A percentile compares a stretch with the other conserved stretches of the same genome.
phyloP scores from a whole-genome alignment of 2,888 invertebrate species.

The Priapulus caudatus region DNA sequence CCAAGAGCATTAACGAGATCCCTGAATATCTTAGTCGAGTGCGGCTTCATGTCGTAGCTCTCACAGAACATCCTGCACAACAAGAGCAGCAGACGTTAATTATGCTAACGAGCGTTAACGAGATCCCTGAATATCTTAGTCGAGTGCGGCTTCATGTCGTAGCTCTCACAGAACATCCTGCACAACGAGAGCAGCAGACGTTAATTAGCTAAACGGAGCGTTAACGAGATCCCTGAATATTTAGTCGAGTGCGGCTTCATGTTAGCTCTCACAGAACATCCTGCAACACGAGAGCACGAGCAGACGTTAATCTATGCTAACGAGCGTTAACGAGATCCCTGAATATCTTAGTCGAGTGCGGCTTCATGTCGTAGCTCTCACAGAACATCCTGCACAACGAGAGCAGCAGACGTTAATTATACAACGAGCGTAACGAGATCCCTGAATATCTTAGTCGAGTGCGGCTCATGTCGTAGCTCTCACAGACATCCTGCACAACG shows the following conservation, averaged over 20 bases:
- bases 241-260: constrained; percentile 58
- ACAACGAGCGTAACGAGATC: too few species aligned
- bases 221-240: constrained; percentile 82
- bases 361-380: constrained; percentile 86
- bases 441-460: constrained; percentile 52
- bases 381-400: constrained; percentile 57
- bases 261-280: constrained; percentile 88
- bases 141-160: constrained; percentile 72
- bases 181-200: constrained; percentile 17
- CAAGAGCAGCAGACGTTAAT: constrained; percentile 11
- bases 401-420: too few species aligned
- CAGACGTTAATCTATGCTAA: too few species aligned
- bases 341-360: constrained; percentile 49
- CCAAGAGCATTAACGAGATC: constrained; percentile 89
- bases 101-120: constrained; percentile 75
- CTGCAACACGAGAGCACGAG: constrained; percentile 27
- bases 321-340: constrained; percentile 86
- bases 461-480: constrained; percentile 83
- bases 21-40: constrained; percentile 52
- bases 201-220: too few species aligned
- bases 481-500: too few species aligned
- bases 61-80: constrained; percentile 62
- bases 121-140: constrained; percentile 67
- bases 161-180: constrained; percentile 77
- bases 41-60: constrained; percentile 84